A percentile compares a stretch with the other conserved stretches of the same genome.
These are phyloP conservation scores for Pandemis corylana DNA, from an alignment of 2,888 invertebrate genomes.

Conservation along the genomic window DNA sequence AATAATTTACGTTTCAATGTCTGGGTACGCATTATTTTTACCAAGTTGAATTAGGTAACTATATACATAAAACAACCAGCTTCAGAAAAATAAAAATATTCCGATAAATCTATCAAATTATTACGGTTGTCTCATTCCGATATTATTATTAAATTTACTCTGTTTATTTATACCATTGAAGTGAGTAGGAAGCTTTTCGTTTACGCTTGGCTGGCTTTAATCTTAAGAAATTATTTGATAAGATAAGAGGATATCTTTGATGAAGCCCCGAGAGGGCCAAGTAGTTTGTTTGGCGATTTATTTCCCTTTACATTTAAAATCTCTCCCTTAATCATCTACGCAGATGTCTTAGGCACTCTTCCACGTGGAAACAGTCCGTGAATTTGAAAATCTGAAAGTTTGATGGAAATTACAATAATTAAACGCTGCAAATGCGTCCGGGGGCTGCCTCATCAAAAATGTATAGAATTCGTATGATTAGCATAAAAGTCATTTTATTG, in stretches of 20 bases:
- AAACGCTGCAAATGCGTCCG: conserved; percentile 74
- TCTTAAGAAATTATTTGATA: conserved; percentile 31
- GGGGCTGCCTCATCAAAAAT: conserved; percentile 81
- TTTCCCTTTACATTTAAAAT: conserved; percentile 23
- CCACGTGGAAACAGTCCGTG: conserved; percentile 57
- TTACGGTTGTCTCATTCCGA: neutral
- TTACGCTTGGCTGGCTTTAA: conserved; percentile 29
- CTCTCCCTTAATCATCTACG: conserved; percentile 21
- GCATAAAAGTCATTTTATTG: conserved; percentile 86
- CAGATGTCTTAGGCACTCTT: conserved; percentile 41
- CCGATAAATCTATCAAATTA: conserved; percentile 15
- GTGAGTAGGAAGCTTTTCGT: conserved; percentile 20
- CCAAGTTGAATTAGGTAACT: neutral
- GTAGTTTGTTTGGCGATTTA: conserved; percentile 24
- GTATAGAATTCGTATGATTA: conserved; percentile 85
- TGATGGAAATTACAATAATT: conserved; percentile 83
- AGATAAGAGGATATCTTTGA: conserved; percentile 15
- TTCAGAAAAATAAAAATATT: neutral
- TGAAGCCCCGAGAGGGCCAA: conserved; percentile 7
- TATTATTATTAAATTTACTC: conserved; percentile 5
- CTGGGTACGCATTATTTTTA: neutral
- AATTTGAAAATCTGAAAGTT: conserved; percentile 57
- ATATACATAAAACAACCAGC: neutral
- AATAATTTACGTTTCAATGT: too few relatives aligned
- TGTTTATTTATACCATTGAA: conserved; percentile 32